A percentile compares a stretch with the other conserved stretches of the same genome.
These are phyloP conservation scores for Parotocinclus haroldoi DNA, from an alignment of 2,797 vertebrate species.

Conservation along the genomic window DNA sequence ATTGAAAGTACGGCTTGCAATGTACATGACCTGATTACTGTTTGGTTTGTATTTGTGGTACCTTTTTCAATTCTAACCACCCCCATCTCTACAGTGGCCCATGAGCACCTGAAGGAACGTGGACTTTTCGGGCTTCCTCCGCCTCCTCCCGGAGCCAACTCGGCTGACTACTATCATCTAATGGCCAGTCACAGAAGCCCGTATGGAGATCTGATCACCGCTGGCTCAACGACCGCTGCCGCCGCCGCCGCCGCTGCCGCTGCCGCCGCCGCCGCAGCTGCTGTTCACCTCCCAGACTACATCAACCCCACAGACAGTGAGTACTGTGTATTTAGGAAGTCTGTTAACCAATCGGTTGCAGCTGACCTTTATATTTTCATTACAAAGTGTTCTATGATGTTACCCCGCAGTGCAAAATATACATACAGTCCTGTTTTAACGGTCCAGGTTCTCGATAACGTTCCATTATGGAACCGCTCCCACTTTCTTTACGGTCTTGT, in stretches of 20 bases:
- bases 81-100: conserved; percentile 75
- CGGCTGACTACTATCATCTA: conserved; percentile 90
- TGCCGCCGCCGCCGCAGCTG: conserved; percentile 43
- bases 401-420: no score
- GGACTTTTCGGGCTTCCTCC: conserved; percentile 83
- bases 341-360: no score
- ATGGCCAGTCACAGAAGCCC: conserved; percentile 85
- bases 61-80: no score
- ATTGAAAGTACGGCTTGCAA: no score
- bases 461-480: no score
- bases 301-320: conserved; percentile 92
- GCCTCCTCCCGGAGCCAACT: conserved; percentile 73
- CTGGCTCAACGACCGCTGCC: conserved; percentile 20
- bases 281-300: conserved; percentile 85
- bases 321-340: conserved; percentile 50
- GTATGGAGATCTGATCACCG: conserved; percentile 82
- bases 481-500: no score
- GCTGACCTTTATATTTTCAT: no score
- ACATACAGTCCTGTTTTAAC: no score
- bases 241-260: conserved; percentile 55
- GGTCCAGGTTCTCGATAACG: no score
- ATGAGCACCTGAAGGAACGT: conserved; percentile 90
- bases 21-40: no score
- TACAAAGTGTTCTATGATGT: no score
- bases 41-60: no score